Conservation (phyloP, 2,113 vertebrate genomes). For the Lanius collurio region DNA sequence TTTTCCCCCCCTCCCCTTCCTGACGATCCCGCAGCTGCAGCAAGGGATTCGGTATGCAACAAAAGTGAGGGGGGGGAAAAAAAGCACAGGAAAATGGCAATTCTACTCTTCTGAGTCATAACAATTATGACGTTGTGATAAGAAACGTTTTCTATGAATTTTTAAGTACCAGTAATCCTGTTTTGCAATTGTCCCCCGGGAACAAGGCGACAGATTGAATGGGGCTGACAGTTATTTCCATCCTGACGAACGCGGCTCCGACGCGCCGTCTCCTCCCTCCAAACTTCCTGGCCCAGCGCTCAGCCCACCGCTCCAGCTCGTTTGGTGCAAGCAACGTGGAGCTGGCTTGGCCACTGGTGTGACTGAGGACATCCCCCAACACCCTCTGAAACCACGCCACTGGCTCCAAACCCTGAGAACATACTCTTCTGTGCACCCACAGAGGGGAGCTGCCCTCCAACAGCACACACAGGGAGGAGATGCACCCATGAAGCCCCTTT, state of each 20-base stretch:
- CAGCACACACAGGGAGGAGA: not conserved
- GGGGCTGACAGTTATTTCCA: constrained; percentile 64
- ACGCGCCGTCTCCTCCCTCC: not conserved
- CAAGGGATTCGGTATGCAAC: constrained; percentile 74
- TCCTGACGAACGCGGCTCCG: constrained; percentile 12
- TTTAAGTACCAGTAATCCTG: constrained; percentile 75
- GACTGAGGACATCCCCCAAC: not conserved
- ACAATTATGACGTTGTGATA: constrained; percentile 77
- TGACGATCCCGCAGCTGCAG: constrained; percentile 76
- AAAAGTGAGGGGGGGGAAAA: constrained; percentile 67
- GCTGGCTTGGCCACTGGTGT: not conserved
- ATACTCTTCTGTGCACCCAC: accelerated
- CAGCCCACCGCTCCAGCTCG: constrained; percentile 13
- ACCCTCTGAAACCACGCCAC: not conserved
- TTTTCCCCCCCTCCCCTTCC: not conserved
- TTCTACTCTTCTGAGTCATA: constrained; percentile 78
- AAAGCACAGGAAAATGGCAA: constrained; percentile 75
- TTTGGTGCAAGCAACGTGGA: not conserved
- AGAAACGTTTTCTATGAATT: constrained; percentile 78
- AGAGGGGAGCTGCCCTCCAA: not conserved
- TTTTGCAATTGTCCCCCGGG: constrained; percentile 61
- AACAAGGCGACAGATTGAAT: constrained; percentile 54
- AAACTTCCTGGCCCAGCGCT: constrained; percentile 26
- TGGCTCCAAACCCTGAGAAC: not conserved
- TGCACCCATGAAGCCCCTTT: not conserved